Evolutionary conservation across 2,113 vertebrate genomes (phyloP).

Genomic region (Pseudonaja textilis): DNA sequence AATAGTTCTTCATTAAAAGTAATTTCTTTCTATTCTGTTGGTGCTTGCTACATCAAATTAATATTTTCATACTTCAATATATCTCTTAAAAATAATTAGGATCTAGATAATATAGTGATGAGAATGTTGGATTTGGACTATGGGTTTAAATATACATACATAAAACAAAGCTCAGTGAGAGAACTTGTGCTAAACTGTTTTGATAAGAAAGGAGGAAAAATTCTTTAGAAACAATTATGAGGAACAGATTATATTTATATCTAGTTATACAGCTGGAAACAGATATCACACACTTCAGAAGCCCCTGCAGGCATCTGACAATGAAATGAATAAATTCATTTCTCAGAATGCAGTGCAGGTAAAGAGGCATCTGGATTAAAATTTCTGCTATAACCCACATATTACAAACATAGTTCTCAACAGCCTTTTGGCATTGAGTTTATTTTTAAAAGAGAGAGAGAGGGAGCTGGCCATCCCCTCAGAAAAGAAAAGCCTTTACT

Average conservation of each 20-base stretch:
- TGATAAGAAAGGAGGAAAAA: not conserved
- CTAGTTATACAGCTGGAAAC: not conserved
- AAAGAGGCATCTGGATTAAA: not conserved
- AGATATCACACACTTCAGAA: slow-evolving; percentile 23
- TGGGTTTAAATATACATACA: not conserved
- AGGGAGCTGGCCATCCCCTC: slow-evolving; percentile 9
- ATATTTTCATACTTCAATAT: slow-evolving; percentile 10
- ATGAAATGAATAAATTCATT: slow-evolving; percentile 19
- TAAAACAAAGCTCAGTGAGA: not conserved
- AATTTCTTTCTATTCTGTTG: not conserved
- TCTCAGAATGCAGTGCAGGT: not conserved
- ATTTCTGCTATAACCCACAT: slow-evolving; percentile 22
- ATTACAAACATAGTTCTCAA: slow-evolving; percentile 34
- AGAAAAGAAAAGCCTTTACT: slow-evolving; percentile 38
- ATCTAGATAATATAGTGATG: not conserved
- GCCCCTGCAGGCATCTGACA: slow-evolving; percentile 10
- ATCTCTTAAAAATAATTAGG: slow-evolving; percentile 1
- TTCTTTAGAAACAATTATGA: not conserved
- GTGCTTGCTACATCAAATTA: not conserved
- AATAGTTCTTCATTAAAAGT: not conserved
- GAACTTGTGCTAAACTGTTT: not conserved
- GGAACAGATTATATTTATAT: slow-evolving; percentile 3
- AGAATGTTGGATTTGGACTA: not conserved
- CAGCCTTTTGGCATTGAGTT: slow-evolving; percentile 29
- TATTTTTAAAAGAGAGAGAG: slow-evolving; percentile 39